A percentile compares a stretch with the other conserved stretches of the same genome.
phyloP scores from a whole-genome alignment of 2,113 vertebrate species.

The Daphoenositta chrysoptera region DNA sequence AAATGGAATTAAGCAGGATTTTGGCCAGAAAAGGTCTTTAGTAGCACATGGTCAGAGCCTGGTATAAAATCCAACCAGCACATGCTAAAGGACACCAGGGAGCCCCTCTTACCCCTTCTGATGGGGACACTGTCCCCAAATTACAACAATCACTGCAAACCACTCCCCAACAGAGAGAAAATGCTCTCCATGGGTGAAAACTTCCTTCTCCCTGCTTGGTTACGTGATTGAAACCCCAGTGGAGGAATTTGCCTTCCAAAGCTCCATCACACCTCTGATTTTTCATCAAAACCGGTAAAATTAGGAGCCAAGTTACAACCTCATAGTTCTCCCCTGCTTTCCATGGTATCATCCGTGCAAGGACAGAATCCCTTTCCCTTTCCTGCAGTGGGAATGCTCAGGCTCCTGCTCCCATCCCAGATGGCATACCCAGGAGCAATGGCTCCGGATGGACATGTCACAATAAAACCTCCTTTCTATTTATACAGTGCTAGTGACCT shows the following conservation, averaged over 20 bases:
- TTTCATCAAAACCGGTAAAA: background rate
- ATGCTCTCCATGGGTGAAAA: background rate
- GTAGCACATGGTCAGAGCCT: rapidly evolving
- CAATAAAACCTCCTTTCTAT: conserved; percentile 31
- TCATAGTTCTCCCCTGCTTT: rapidly evolving
- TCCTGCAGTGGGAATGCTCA: background rate
- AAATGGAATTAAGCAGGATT: background rate
- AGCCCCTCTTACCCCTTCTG: background rate
- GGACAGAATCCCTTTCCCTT: background rate
- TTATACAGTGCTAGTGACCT: conserved; percentile 13
- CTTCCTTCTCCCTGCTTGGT: background rate
- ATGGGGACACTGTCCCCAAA: background rate
- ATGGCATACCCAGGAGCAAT: conserved; percentile 36
- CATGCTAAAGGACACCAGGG: background rate
- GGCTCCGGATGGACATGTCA: conserved; percentile 33
- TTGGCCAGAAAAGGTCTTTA: background rate
- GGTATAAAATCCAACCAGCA: background rate
- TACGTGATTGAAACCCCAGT: background rate
- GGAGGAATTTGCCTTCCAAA: background rate
- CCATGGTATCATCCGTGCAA: background rate
- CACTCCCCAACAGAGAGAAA: background rate
- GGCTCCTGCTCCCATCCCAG: conserved; percentile 10
- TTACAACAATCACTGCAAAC: background rate
- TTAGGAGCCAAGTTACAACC: background rate
- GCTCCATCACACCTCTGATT: background rate